These are phyloP conservation scores for Pseudolaguvia tuberculata DNA, from an alignment of 2,113 vertebrate species.

Conservation along the genomic window DNA sequence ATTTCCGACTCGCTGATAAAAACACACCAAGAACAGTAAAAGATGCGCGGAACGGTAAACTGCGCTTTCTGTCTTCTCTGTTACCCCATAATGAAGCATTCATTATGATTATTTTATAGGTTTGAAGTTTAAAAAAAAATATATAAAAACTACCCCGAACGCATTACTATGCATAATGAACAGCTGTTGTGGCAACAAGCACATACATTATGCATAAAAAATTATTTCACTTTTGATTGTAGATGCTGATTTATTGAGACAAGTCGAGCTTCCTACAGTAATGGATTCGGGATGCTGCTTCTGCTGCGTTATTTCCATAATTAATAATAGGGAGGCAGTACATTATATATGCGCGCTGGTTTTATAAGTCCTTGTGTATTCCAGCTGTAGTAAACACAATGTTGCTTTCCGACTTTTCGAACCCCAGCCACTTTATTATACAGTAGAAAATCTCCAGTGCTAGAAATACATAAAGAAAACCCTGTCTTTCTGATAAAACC, in stretches of 20 bases:
- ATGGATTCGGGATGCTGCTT: conserved; percentile 91
- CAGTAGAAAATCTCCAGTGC: conserved; percentile 61
- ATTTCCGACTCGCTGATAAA: conserved; percentile 71
- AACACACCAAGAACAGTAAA: conserved; percentile 71
- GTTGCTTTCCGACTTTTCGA: conserved; percentile 62
- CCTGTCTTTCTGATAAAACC: conserved; percentile 18
- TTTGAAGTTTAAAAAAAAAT: conserved; percentile 81
- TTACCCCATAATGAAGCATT: conserved; percentile 76
- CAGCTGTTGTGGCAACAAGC: conserved; percentile 96
- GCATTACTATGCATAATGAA: conserved; percentile 92
- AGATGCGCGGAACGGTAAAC: conserved; percentile 69
- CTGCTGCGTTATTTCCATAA: conserved; percentile 90
- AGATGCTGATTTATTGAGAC: conserved; percentile 95
- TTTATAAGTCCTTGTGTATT: conserved; percentile 70
- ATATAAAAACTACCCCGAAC: conserved; percentile 80
- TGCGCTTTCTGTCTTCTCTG: conserved; percentile 67
- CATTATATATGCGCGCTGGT: conserved; percentile 73
- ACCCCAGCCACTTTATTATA: conserved; percentile 66
- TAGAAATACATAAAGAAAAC: conserved; percentile 46
- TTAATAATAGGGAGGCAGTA: conserved; percentile 81
- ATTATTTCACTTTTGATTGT: conserved; percentile 96
- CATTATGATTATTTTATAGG: conserved; percentile 85
- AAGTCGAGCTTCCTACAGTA: conserved; percentile 90
- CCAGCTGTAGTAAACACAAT: conserved; percentile 66
- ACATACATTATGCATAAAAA: conserved; percentile 95